Percentiles rank a stretch among this genome's conserved stretches.
phyloP scores from a whole-genome alignment of 1,140 invertebrate genomes.

The Rhagoletis zephyria region DNA sequence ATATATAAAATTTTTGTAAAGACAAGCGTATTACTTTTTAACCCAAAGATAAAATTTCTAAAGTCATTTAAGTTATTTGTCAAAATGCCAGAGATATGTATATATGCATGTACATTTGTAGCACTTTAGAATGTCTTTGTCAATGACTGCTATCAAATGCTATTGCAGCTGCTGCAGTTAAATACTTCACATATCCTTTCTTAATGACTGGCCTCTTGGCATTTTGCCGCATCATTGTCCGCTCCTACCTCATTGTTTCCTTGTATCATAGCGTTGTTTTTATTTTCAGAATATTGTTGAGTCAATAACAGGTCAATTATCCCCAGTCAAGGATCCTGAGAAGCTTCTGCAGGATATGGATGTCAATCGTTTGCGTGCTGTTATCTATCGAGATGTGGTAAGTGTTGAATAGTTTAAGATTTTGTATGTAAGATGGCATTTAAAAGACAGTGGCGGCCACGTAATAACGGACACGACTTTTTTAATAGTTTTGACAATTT shows the following conservation, averaged over 20 bases:
- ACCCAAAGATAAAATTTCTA: no score
- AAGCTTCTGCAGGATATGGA: constrained; percentile 99
- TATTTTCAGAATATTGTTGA: constrained; percentile 89
- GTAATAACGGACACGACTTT: no score
- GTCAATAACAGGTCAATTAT: constrained; percentile 89
- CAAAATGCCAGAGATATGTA: no score
- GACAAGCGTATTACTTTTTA: no score
- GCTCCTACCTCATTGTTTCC: neutral
- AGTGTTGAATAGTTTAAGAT: constrained; percentile 71
- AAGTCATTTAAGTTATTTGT: no score
- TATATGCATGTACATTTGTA: no score
- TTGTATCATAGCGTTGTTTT: constrained; percentile 46
- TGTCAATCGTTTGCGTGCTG: constrained; percentile 95
- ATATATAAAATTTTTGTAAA: no score
- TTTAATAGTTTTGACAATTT: no score
- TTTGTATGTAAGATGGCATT: no score
- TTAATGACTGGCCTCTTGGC: constrained; percentile 41
- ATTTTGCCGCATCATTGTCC: constrained; percentile 35
- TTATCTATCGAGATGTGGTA: constrained; percentile 99
- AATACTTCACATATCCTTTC: constrained; percentile 26
- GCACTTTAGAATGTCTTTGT: neutral
- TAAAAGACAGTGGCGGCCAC: no score
- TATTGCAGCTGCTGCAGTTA: constrained; percentile 32
- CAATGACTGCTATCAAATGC: constrained; percentile 42
- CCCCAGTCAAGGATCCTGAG: constrained; percentile 96